phyloP scores from a whole-genome alignment of 2,888 invertebrate genomes.

The Chrysopilus asiliformis region DNA sequence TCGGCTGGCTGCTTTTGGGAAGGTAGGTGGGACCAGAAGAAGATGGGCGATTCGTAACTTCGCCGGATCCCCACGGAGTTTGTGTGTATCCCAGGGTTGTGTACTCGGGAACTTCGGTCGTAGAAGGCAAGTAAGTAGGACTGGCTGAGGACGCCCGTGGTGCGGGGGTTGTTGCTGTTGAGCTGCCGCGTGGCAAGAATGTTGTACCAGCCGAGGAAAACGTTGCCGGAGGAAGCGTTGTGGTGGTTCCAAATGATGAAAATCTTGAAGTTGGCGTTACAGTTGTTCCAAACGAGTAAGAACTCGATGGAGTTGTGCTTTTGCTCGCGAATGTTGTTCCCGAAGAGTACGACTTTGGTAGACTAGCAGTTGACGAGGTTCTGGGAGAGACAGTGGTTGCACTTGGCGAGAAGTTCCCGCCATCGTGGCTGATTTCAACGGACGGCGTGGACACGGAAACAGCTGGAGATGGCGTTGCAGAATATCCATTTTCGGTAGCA shows the following conservation, averaged over 20 bases:
- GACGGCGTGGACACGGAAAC: constrained; percentile 5
- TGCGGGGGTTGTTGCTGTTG: not conserved
- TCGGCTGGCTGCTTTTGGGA: too few relatives aligned
- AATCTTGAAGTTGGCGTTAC: not conserved
- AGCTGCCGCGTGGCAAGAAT: not conserved
- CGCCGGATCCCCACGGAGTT: too few relatives aligned
- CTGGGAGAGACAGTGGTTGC: too few relatives aligned
- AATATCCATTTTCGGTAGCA: too few relatives aligned
- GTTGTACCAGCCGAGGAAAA: not conserved
- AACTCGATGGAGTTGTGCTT: not conserved
- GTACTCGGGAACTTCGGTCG: constrained; percentile 1
- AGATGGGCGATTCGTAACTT: constrained; percentile 4
- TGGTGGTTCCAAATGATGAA: not conserved
- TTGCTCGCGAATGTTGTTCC: too few relatives aligned
- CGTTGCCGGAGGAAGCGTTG: not conserved
- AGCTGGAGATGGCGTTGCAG: too few relatives aligned
- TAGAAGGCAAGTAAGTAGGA: constrained; percentile 1
- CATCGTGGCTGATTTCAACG: not conserved
- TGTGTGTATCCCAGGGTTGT: not conserved
- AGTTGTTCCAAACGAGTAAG: not conserved
- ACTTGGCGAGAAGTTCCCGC: too few relatives aligned
- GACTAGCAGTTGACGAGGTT: not conserved
- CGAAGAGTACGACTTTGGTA: not conserved
- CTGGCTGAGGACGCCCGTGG: not conserved
- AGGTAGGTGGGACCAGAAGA: constrained; percentile 9